phyloP scores from a whole-genome alignment of 2,797 vertebrate species.

The Salarias fasciatus region DNA sequence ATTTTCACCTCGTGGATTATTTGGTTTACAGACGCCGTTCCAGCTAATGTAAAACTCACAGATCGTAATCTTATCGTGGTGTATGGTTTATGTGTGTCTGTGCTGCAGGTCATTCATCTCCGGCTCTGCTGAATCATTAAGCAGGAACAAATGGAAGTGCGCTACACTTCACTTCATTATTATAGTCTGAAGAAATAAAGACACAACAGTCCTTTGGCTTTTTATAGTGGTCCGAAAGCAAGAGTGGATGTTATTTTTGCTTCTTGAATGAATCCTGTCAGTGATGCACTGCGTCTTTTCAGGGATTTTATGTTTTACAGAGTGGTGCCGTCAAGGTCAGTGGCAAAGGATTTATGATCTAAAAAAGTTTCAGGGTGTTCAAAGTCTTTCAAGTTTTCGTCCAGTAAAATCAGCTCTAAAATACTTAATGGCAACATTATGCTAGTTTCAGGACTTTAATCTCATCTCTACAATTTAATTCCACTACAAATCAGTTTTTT shows the following conservation, averaged over 20 bases:
- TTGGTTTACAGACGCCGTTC: slow-evolving; percentile 36
- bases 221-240: too few species aligned
- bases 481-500: slow-evolving; percentile 11
- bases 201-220: background rate
- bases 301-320: background rate
- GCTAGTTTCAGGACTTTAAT: slow-evolving; percentile 22
- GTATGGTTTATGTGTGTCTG: slow-evolving; percentile 11
- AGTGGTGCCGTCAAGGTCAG: background rate
- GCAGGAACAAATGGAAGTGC: slow-evolving; percentile 13
- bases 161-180: slow-evolving; percentile 9
- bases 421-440: slow-evolving; percentile 26
- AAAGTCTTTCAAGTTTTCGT: background rate
- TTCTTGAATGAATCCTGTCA: background rate
- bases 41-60: slow-evolving; percentile 38
- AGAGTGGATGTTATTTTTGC: background rate
- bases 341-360: background rate
- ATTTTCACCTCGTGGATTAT: slow-evolving; percentile 38
- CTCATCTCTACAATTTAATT: slow-evolving; percentile 4
- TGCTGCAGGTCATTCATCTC: slow-evolving; percentile 32
- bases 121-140: slow-evolving; percentile 12
- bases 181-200: slow-evolving; percentile 13
- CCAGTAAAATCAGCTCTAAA: slow-evolving; percentile 2
- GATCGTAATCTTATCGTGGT: slow-evolving; percentile 50
- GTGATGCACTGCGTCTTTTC: too few species aligned
- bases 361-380: slow-evolving; percentile 11